These are phyloP conservation scores for Scophthalmus maximus DNA, from an alignment of 2,113 vertebrate genomes.

Conservation along the genomic window DNA sequence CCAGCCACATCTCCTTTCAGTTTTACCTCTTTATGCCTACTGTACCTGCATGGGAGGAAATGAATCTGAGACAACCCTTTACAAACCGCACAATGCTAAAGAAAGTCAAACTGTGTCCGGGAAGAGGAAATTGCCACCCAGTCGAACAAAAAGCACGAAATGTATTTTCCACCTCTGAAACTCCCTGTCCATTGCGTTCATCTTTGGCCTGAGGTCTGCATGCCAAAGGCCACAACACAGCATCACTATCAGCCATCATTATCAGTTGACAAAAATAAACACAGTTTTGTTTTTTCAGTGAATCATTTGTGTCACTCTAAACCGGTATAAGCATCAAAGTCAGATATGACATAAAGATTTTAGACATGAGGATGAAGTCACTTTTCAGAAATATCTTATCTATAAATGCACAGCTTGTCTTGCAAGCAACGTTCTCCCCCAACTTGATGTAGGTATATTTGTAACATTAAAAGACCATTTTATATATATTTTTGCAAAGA, in stretches of 20 bases:
- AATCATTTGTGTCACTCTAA: no score
- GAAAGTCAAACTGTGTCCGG: neutral
- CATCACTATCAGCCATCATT: no score
- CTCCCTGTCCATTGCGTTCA: constrained; percentile 5
- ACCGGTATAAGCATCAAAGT: neutral
- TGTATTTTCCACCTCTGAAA: constrained; percentile 16
- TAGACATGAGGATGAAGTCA: constrained; percentile 17
- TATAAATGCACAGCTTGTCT: no score
- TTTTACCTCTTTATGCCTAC: constrained; percentile 8
- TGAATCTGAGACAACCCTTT: constrained; percentile 35
- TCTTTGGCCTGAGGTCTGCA: neutral
- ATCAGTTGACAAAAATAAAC: no score
- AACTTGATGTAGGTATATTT: neutral
- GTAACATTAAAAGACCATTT: neutral
- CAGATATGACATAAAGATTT: constrained; percentile 5
- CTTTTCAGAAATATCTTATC: neutral
- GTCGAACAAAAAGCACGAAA: constrained; percentile 10
- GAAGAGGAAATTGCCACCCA: constrained; percentile 4
- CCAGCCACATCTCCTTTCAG: constrained; percentile 28
- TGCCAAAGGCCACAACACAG: no score
- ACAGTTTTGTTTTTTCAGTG: no score
- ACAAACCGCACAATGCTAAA: constrained; percentile 35
- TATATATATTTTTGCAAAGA: neutral
- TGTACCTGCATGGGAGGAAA: constrained; percentile 9
- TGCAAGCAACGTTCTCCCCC: no score